A percentile compares a stretch with the other conserved stretches of the same genome.
These are phyloP conservation scores for Tupiocoris notatus DNA, from an alignment of 2,888 invertebrate species.

Conservation along the genomic window DNA sequence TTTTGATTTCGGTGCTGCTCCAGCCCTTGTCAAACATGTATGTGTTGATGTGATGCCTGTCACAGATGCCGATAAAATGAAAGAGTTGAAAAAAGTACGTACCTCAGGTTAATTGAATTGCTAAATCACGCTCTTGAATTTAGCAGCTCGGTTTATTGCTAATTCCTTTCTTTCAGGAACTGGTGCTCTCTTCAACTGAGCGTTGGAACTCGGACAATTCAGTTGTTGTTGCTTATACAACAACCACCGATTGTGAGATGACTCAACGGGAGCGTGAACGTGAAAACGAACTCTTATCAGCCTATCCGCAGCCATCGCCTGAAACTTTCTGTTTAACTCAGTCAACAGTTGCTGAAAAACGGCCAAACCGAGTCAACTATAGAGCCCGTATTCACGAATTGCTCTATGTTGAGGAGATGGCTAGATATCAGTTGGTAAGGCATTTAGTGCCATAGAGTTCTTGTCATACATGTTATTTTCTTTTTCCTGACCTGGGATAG, in stretches of 20 bases:
- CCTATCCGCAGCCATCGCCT: constrained; percentile 67
- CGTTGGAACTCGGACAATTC: constrained; percentile 63
- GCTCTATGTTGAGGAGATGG: constrained; percentile 74
- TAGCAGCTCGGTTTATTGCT: neutral
- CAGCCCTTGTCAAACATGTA: constrained; percentile 64
- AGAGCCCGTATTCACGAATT: constrained; percentile 71
- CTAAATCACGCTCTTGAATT: neutral
- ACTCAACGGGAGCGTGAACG: constrained; percentile 58
- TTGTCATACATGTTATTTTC: neutral
- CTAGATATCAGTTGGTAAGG: constrained; percentile 64
- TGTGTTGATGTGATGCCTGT: constrained; percentile 75
- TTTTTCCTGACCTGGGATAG: neutral
- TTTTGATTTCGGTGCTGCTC: constrained; percentile 70
- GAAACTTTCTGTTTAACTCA: constrained; percentile 68
- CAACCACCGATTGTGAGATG: constrained; percentile 59
- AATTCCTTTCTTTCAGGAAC: constrained; percentile 51
- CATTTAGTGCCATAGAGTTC: neutral
- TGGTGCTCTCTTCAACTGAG: constrained; percentile 62
- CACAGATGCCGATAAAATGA: constrained; percentile 64
- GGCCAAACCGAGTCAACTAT: constrained; percentile 68
- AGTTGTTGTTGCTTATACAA: constrained; percentile 59
- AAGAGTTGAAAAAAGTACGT: constrained; percentile 62
- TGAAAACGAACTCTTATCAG: constrained; percentile 59
- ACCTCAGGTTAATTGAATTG: constrained; percentile 49
- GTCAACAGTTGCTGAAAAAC: constrained; percentile 64